phyloP scores from a whole-genome alignment of 2,113 vertebrate genomes.

The Gavia stellata region DNA sequence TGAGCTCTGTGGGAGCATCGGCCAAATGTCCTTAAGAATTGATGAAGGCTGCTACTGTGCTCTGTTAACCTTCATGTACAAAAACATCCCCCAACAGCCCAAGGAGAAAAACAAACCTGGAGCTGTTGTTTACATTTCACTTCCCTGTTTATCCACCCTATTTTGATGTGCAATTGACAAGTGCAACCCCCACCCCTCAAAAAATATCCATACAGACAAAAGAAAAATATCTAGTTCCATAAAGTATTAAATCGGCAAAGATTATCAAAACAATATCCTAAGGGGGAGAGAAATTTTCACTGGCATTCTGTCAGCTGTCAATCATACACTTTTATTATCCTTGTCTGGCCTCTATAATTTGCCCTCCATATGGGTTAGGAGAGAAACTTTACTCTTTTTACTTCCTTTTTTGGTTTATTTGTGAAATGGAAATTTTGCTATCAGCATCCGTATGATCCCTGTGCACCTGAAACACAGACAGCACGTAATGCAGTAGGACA shows the following conservation, averaged over 20 bases:
- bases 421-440: neutral
- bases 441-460: neutral
- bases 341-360: conserved; percentile 46
- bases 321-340: conserved; percentile 46
- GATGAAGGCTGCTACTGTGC: neutral
- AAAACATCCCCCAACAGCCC: conserved; percentile 19
- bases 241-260: conserved; percentile 46
- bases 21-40: neutral
- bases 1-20: neutral
- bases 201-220: neutral
- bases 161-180: conserved; percentile 55
- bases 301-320: conserved; percentile 51
- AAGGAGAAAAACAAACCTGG: conserved; percentile 53
- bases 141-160: neutral
- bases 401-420: neutral
- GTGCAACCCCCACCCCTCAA: neutral
- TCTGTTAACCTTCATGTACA: conserved; percentile 27
- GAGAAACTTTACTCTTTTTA: neutral
- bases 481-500: neutral
- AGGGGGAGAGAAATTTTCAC: conserved; percentile 30
- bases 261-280: conserved; percentile 63
- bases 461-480: neutral
- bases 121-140: conserved; percentile 58
- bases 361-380: neutral
- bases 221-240: neutral